These are phyloP conservation scores for Caenorhabditis uteleia DNA, from an alignment of 2,888 invertebrate genomes.

Conservation along the genomic window DNA sequence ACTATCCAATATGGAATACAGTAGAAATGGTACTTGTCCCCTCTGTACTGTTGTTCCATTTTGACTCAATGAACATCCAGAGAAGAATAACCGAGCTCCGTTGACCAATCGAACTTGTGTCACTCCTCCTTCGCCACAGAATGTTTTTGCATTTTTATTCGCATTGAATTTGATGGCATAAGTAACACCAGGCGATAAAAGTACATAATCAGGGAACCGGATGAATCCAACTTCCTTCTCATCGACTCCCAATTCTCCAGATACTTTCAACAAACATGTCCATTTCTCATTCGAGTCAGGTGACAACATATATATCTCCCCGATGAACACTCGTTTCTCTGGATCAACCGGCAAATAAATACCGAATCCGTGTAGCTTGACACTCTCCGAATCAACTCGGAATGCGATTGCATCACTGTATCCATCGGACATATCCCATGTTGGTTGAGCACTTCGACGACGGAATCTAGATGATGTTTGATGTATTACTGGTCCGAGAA, in stretches of 20 bases:
- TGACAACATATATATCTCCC: constrained; percentile 33
- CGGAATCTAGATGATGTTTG: constrained; percentile 78
- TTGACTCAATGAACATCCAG: constrained; percentile 53
- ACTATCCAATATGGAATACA: constrained; percentile 76
- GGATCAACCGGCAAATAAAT: constrained; percentile 40
- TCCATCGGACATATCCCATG: constrained; percentile 96
- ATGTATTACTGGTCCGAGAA: constrained; percentile 70
- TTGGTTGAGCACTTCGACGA: constrained; percentile 84
- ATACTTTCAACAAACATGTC: constrained; percentile 18
- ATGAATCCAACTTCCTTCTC: constrained; percentile 41
- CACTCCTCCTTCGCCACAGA: constrained; percentile 91
- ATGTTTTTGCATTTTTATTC: constrained; percentile 76
- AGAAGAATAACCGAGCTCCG: constrained; percentile 73
- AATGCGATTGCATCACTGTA: constrained; percentile 86
- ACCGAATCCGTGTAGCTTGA: constrained; percentile 79
- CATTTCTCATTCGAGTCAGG: constrained; percentile 33
- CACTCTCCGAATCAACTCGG: constrained; percentile 83
- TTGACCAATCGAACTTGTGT: constrained; percentile 88
- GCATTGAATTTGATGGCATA: constrained; percentile 59
- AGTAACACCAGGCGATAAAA: constrained; percentile 46
- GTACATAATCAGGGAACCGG: constrained; percentile 38
- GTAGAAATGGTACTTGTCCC: constrained; percentile 90
- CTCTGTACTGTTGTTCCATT: constrained; percentile 88
- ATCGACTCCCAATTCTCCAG: constrained; percentile 22
- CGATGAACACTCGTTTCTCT: constrained; percentile 26